Conservation (phyloP, 2,797 vertebrate genomes). For the Rachycentron canadum region DNA sequence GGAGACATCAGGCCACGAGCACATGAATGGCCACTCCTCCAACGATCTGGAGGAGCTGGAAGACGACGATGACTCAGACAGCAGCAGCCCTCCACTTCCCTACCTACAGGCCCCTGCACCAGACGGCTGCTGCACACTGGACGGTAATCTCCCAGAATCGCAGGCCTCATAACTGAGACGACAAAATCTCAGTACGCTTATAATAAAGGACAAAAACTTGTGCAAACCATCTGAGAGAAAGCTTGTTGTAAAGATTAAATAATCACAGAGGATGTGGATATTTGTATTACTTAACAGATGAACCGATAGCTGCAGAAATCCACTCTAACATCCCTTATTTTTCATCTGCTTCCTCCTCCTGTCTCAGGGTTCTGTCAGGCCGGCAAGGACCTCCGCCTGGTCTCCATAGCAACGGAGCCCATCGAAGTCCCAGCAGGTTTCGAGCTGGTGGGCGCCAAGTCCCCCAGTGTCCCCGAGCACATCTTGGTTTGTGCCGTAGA, state of each 20-base stretch:
- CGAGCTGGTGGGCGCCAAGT: constrained; percentile 96
- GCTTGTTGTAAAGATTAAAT: background rate
- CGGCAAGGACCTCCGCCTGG: constrained; percentile 96
- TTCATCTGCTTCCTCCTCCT: constrained; percentile 19
- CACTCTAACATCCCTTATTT: background rate
- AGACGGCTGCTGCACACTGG: constrained; percentile 96
- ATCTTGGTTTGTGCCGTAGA: constrained; percentile 97
- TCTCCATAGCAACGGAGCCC: constrained; percentile 93
- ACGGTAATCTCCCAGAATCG: constrained; percentile 83
- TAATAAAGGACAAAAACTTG: background rate
- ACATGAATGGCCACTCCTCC: constrained; percentile 86
- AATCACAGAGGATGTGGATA: background rate
- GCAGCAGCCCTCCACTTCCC: constrained; percentile 94
- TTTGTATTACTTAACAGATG: too few relatives aligned
- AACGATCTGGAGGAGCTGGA: constrained; percentile 92
- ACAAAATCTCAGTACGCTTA: background rate
- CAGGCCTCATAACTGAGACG: background rate
- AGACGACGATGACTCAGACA: constrained; percentile 95
- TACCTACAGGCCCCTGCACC: constrained; percentile 94
- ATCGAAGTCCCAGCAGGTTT: constrained; percentile 95
- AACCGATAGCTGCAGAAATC: too few relatives aligned
- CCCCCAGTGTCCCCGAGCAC: constrained; percentile 94
- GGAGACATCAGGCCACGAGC: constrained; percentile 87
- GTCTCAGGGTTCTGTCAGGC: constrained; percentile 96
- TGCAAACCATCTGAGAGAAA: background rate